phyloP scores from a whole-genome alignment of 2,888 invertebrate genomes.

The Agrypnus murinus region DNA sequence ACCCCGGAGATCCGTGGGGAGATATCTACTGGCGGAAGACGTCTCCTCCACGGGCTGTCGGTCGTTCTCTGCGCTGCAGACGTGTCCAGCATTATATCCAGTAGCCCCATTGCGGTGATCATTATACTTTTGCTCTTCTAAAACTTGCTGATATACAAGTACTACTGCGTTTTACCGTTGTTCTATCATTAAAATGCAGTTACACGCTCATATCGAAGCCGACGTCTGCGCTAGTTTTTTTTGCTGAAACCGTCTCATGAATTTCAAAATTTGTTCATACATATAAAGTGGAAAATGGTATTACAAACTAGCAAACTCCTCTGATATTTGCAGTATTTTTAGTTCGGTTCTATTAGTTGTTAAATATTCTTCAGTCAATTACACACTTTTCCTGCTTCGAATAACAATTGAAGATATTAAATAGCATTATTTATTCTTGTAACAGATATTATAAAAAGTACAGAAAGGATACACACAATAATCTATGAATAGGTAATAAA shows the following conservation, averaged over 20 bases:
- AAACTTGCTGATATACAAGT: conserved; percentile 48
- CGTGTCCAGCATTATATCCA: conserved; percentile 50
- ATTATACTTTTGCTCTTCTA: conserved; percentile 42
- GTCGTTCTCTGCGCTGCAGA: conserved; percentile 42
- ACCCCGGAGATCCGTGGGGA: conserved; percentile 54
- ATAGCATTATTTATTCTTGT: too few relatives aligned
- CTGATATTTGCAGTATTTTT: too few relatives aligned
- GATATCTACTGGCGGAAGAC: conserved; percentile 55
- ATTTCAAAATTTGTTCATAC: conserved; percentile 18
- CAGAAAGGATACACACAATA: too few relatives aligned
- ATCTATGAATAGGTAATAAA: too few relatives aligned
- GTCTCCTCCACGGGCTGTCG: conserved; percentile 51
- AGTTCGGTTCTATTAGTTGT: too few relatives aligned
- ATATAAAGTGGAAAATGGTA: too few relatives aligned
- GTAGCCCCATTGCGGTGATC: conserved; percentile 46
- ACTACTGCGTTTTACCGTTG: conserved; percentile 52
- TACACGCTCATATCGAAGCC: conserved; percentile 37
- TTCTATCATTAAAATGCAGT: conserved; percentile 49
- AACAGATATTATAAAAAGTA: too few relatives aligned
- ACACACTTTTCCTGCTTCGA: too few relatives aligned
- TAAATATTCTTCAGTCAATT: too few relatives aligned
- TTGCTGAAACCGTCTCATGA: conserved; percentile 22
- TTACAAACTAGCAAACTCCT: too few relatives aligned
- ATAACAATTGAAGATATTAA: too few relatives aligned
- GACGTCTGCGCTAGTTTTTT: conserved; percentile 50